These are phyloP conservation scores for Myrmecophaga tridactyla DNA, from an alignment of 2,113 vertebrate species.

Conservation along the genomic window DNA sequence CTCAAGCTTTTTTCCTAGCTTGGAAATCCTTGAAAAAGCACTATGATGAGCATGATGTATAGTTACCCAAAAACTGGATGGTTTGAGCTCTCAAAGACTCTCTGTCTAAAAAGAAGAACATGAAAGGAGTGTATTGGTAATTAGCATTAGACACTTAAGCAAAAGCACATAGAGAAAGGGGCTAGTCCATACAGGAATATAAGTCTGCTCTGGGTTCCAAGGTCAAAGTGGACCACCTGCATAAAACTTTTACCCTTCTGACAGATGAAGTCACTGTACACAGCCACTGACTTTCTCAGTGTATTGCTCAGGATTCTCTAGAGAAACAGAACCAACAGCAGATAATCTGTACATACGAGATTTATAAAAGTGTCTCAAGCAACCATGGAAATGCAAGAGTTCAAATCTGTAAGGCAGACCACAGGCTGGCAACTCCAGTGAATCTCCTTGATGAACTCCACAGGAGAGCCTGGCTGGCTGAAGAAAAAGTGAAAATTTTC, in stretches of 20 bases:
- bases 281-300: not conserved
- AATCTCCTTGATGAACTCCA: too few species aligned
- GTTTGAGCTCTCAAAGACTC: not conserved
- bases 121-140: not conserved
- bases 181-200: not conserved
- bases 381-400: too few species aligned
- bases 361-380: too few species aligned
- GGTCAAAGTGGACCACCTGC: not conserved
- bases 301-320: too few species aligned
- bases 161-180: not conserved
- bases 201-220: not conserved
- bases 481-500: too few species aligned
- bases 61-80: not conserved
- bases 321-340: too few species aligned
- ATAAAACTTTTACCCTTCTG: not conserved
- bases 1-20: not conserved
- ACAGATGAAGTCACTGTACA: not conserved
- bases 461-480: too few species aligned
- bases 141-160: not conserved
- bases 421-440: too few species aligned
- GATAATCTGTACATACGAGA: too few species aligned
- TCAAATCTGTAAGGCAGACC: too few species aligned
- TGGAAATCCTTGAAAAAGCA: not conserved
- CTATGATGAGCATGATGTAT: constrained; percentile 43
- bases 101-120: not conserved